Conservation (phyloP, 2,888 invertebrate genomes). For the Luperina nickerlii region DNA sequence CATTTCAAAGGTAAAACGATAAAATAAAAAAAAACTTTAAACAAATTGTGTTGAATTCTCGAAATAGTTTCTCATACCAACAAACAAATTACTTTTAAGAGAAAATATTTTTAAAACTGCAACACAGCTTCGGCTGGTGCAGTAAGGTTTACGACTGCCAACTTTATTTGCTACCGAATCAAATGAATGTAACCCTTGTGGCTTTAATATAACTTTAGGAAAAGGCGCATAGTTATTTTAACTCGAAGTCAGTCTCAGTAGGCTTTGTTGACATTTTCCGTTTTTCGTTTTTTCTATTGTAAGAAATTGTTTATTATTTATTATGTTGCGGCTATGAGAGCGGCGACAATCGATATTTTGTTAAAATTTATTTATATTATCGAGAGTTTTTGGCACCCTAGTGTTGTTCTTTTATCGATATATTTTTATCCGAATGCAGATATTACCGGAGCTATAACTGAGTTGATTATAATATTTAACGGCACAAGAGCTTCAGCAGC, state of each 20-base stretch:
- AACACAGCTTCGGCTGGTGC: conserved; percentile 66
- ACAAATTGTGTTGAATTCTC: conserved; percentile 55
- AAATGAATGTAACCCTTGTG: conserved; percentile 31
- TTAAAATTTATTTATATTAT: conserved; percentile 19
- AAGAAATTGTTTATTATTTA: conserved; percentile 70
- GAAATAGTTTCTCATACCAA: conserved; percentile 67
- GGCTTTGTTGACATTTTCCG: conserved; percentile 80
- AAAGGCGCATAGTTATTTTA: conserved; percentile 43
- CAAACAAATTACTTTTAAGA: conserved; percentile 79
- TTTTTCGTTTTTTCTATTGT: conserved; percentile 82
- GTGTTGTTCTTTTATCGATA: conserved; percentile 25
- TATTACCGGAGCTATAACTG: neutral
- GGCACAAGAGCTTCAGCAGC: neutral
- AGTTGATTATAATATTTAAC: neutral
- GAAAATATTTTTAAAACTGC: conserved; percentile 76
- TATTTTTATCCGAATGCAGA: neutral
- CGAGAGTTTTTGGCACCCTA: conserved; percentile 20
- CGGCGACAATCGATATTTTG: conserved; percentile 44
- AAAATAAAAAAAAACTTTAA: conserved; percentile 24
- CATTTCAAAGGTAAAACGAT: conserved; percentile 22
- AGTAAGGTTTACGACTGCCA: conserved; percentile 64
- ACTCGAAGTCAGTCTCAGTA: conserved; percentile 66
- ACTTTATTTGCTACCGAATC: conserved; percentile 6
- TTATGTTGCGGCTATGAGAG: conserved; percentile 57
- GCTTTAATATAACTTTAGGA: neutral